Conservation (phyloP, 2,113 vertebrate genomes). For the Gadus macrocephalus region DNA sequence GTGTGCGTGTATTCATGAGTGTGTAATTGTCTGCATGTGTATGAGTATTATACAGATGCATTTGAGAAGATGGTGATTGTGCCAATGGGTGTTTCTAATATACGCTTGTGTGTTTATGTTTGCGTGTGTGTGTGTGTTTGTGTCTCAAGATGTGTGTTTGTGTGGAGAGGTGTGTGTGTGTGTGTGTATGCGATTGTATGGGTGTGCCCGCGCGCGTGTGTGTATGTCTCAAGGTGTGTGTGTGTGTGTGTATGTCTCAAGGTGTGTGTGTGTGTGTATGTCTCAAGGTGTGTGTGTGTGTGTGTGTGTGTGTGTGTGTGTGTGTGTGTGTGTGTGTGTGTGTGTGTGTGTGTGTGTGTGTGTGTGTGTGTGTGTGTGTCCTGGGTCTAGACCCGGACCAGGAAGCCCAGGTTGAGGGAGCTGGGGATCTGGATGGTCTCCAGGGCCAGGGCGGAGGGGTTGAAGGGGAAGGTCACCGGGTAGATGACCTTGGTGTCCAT, state of each 20-base stretch:
- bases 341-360: background rate
- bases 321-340: too few relatives aligned
- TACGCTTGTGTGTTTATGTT: too few relatives aligned
- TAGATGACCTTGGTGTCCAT: conserved; percentile 99
- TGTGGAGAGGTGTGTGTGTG: conserved; percentile 15
- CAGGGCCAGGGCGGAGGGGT: conserved; percentile 88
- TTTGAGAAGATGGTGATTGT: too few relatives aligned
- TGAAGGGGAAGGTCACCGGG: conserved; percentile 96
- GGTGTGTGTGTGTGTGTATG: background rate
- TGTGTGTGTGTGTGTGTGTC: background rate
- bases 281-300: conserved; percentile 3
- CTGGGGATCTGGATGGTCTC: conserved; percentile 96
- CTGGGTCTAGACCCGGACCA: conserved; percentile 82
- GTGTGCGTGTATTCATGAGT: background rate
- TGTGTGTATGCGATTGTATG: conserved; percentile 21
- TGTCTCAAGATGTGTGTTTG: conserved; percentile 7
- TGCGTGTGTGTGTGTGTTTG: background rate
- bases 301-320: conserved; percentile 12
- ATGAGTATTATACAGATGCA: too few relatives aligned
- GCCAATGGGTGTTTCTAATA: too few relatives aligned
- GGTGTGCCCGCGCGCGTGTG: background rate
- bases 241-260: too few relatives aligned
- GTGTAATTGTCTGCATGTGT: too few relatives aligned
- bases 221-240: too few relatives aligned
- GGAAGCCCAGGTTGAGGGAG: conserved; percentile 91